These are phyloP conservation scores for Mungos mungo DNA, from an alignment of 2,113 vertebrate species.

Conservation along the genomic window DNA sequence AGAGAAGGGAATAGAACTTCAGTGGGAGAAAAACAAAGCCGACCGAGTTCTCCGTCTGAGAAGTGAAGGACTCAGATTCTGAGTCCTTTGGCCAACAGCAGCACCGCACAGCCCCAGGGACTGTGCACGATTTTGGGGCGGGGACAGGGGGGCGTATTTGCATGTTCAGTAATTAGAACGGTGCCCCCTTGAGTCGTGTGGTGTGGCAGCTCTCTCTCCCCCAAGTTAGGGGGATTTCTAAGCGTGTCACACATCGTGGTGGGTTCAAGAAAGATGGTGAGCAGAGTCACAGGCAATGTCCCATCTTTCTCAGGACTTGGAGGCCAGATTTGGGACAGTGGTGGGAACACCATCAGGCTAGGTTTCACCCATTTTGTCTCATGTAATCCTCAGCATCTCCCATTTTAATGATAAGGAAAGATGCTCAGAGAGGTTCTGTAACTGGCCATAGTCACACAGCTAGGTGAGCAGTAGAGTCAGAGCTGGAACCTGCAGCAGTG, in stretches of 20 bases:
- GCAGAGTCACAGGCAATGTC: not conserved
- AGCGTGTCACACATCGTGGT: not conserved
- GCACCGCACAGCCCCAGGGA: accelerated
- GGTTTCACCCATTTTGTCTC: not conserved
- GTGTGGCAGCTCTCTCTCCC: not conserved
- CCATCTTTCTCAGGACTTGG: too few relatives aligned
- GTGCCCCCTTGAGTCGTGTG: not conserved
- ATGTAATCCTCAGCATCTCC: not conserved
- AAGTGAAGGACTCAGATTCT: not conserved
- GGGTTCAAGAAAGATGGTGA: not conserved
- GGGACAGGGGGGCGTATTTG: too few relatives aligned
- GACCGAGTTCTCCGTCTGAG: not conserved
- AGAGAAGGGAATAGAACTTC: not conserved
- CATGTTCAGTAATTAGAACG: accelerated
- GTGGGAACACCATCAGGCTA: not conserved
- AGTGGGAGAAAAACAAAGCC: not conserved
- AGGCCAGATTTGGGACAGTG: not conserved
- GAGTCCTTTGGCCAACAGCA: not conserved
- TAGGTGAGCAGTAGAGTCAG: not conserved
- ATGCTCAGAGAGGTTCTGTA: not conserved
- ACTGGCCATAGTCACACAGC: not conserved
- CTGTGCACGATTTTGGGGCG: not conserved
- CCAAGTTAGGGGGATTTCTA: not conserved
- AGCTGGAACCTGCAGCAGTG: not conserved
- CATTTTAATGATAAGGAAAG: not conserved